Percentiles rank a stretch among this genome's conserved stretches.
phyloP scores from a whole-genome alignment of 2,888 invertebrate species.

The Pherbina coryleti region DNA sequence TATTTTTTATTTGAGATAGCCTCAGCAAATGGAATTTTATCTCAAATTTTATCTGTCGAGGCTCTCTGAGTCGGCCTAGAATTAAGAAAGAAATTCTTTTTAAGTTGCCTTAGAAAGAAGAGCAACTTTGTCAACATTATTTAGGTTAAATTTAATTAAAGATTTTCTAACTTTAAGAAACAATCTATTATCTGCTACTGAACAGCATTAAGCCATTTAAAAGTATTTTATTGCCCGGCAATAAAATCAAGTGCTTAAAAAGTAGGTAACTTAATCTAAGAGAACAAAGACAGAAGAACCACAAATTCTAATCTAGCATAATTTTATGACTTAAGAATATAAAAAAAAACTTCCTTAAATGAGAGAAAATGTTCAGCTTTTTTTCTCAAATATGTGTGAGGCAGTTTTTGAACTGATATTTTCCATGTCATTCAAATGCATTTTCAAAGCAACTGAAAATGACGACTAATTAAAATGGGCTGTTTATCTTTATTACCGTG shows the following conservation, averaged over 20 bases:
- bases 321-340: neutral
- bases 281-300: too few relatives aligned
- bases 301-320: neutral
- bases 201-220: too few relatives aligned
- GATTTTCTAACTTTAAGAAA: too few relatives aligned
- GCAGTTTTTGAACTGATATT: neutral
- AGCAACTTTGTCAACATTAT: too few relatives aligned
- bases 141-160: too few relatives aligned
- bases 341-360: neutral
- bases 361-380: neutral
- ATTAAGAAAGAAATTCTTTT: too few relatives aligned
- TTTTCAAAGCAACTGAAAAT: neutral
- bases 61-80: neutral
- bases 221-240: neutral
- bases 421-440: neutral
- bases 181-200: too few relatives aligned
- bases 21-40: neutral
- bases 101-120: too few relatives aligned
- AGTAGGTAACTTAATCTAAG: neutral
- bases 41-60: neutral
- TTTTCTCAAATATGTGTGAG: neutral
- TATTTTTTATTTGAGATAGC: too few relatives aligned
- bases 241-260: neutral
- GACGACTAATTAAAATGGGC: slow-evolving; percentile 27
- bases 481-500: slow-evolving; percentile 33